Base-by-base conservation (phyloP, 1,140 invertebrate genomes). In the Eriosoma lanigerum region DNA sequence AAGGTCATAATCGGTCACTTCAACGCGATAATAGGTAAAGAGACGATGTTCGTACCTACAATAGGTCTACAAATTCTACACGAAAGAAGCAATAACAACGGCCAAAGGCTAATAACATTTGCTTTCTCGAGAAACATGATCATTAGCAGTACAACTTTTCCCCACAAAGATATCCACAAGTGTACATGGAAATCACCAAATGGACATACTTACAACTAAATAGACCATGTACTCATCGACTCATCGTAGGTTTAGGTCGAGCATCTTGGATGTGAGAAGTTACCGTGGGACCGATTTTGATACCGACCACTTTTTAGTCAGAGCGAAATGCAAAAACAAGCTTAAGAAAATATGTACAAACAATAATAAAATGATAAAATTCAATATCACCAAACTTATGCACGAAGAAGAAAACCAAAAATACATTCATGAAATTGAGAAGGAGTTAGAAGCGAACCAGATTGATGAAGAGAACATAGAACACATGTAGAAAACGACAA, bases 101-200 rank as follows among this genome's bases (percentile, higher is more conserved):
- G 54, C 19, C 54, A 58, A 26, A 58, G 54, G 48, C 48, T 50
- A 50, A 50, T 50, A 50, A 13, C 38, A 10, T 82, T 85, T 70
- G 81, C 82, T 19, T 46, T 32, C 32, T 80, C 58, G n/a, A 82
- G 81, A n/a, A 82, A 75, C 17, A 75, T 84, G 81, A n/a, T n/a
- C n/a, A n/a, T n/a, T n/a, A n/a, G n/a, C n/a, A n/a, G n/a, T n/a
- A n/a, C n/a, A n/a, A n/a, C 32, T 32, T 66, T 66, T 66, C 17
- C 17, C 24, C 13, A 84, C 75, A 48, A 83, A 82, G 5, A 54
- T 44, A 19, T 83, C 83, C 38, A 82, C 82, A 66, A 66, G 19
- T 66, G 12, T 17, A 66, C 62, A 32, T 38, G 62, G 32, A 66
- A 66, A 17, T 32, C 26, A 29, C 32, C 62, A 1, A 19, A 66